phyloP scores from a whole-genome alignment of 2,888 invertebrate species.

The Bembecia ichneumoniformis region DNA sequence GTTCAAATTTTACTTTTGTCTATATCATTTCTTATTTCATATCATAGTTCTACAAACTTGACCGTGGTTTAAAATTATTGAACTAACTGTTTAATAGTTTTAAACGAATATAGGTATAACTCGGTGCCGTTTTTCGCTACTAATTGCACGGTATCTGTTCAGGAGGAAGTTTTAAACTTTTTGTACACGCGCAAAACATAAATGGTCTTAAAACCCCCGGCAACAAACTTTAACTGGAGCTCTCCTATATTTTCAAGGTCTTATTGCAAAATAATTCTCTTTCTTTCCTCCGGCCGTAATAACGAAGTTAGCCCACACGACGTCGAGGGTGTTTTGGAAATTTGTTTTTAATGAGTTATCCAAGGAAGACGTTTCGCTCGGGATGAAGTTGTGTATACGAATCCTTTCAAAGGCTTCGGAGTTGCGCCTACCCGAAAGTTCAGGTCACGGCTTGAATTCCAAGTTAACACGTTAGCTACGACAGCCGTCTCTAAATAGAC shows the following conservation, averaged over 20 bases:
- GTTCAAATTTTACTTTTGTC: too few species aligned
- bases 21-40: slow-evolving; percentile 2
- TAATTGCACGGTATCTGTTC: not conserved
- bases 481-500: slow-evolving; percentile 2
- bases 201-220: slow-evolving; percentile 1
- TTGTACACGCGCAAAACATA: not conserved
- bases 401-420: slow-evolving; percentile 40
- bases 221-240: slow-evolving; percentile 5
- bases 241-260: slow-evolving; percentile 9
- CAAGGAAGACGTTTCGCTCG: slow-evolving; percentile 30
- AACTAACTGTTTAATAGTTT: not conserved
- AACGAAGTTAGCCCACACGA: slow-evolving; percentile 17
- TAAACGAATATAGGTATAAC: not conserved
- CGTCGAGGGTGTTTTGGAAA: slow-evolving; percentile 24
- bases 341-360: slow-evolving; percentile 46
- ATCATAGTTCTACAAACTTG: slow-evolving; percentile 1
- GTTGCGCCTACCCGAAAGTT: slow-evolving; percentile 36
- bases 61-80: too few species aligned
- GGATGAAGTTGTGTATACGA: slow-evolving; percentile 25
- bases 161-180: not conserved
- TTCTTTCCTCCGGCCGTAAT: slow-evolving; percentile 14
- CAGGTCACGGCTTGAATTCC: slow-evolving; percentile 39
- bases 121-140: not conserved
- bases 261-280: slow-evolving; percentile 16
- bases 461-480: slow-evolving; percentile 12